phyloP scores from a whole-genome alignment of 30 jellyfish, hydroid and myxozoan species.

The Turritopsis rubra region DNA sequence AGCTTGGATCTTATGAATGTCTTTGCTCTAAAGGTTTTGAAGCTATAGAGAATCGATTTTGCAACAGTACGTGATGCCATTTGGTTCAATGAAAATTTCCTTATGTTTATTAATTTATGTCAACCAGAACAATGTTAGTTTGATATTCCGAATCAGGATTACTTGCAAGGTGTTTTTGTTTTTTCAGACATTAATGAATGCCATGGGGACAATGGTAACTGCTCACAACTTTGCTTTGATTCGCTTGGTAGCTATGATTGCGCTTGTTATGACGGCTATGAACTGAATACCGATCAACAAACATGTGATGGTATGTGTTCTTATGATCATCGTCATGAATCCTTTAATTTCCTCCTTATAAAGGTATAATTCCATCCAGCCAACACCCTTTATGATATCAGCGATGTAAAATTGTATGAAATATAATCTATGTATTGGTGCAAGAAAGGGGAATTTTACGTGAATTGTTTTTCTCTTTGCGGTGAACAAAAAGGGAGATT shows the following conservation, averaged over 20 bases:
- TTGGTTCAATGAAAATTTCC: not conserved
- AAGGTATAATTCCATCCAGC: not conserved
- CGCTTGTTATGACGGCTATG: not conserved
- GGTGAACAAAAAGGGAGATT: not conserved
- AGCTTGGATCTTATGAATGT: not conserved
- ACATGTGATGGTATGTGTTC: not conserved
- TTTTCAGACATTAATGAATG: not conserved
- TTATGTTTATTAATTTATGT: not conserved
- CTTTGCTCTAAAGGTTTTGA: conserved; percentile 12
- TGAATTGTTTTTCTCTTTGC: too few species aligned
- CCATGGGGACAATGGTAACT: not conserved
- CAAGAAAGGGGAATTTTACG: too few species aligned
- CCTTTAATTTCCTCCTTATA: not conserved
- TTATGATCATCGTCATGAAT: not conserved
- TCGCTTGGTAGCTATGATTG: not conserved
- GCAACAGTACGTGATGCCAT: conserved; percentile 5
- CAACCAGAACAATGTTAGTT: not conserved
- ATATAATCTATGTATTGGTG: too few species aligned
- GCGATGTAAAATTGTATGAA: too few species aligned
- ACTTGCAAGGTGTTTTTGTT: not conserved
- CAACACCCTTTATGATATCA: not conserved
- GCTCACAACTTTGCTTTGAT: not conserved
- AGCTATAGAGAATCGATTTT: not conserved
- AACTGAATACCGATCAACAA: not conserved
- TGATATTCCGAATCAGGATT: not conserved